Evolutionary conservation across 2,888 invertebrate genomes (phyloP).

Genomic region (Xestobium rufovillosum): DNA sequence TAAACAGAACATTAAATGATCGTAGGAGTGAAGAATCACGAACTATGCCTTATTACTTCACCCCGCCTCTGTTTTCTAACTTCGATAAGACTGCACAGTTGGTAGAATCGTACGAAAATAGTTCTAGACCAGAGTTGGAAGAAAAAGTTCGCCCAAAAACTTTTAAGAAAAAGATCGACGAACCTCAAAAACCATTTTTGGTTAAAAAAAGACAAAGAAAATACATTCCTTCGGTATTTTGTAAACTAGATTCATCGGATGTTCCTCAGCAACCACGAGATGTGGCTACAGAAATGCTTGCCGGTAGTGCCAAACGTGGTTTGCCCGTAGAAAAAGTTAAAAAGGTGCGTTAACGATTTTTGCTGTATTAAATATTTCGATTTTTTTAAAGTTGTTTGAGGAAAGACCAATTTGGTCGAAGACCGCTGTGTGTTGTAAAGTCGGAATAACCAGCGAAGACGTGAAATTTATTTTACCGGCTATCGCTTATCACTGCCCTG

Average conservation of each 20-base stretch:
- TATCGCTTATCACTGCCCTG: conserved; percentile 75
- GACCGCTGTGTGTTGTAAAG: conserved; percentile 61
- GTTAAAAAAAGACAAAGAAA: conserved; percentile 4
- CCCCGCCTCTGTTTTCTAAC: no score
- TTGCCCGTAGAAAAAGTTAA: conserved; percentile 25
- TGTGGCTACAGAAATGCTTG: conserved; percentile 1
- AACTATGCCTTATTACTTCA: no score
- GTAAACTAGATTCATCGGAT: conserved; percentile 7
- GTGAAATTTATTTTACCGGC: conserved; percentile 75
- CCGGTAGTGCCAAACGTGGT: conserved; percentile 17
- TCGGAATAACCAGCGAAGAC: conserved; percentile 53
- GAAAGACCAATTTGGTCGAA: conserved; percentile 87
- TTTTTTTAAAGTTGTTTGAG: conserved; percentile 59
- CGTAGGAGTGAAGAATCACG: no score
- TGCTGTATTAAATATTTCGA: not conserved
- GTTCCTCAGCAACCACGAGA: conserved; percentile 14
- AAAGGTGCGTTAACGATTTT: conserved; percentile 23
- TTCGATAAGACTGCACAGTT: no score
- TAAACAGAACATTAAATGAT: no score
- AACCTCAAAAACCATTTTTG: no score
- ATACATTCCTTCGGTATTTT: not conserved
- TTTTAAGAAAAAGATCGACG: no score
- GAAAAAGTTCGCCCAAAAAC: no score
- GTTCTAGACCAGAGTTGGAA: no score
- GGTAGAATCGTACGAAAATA: no score